phyloP scores from a whole-genome alignment of 2,113 vertebrate genomes.

The Coptodon bakossiorum region DNA sequence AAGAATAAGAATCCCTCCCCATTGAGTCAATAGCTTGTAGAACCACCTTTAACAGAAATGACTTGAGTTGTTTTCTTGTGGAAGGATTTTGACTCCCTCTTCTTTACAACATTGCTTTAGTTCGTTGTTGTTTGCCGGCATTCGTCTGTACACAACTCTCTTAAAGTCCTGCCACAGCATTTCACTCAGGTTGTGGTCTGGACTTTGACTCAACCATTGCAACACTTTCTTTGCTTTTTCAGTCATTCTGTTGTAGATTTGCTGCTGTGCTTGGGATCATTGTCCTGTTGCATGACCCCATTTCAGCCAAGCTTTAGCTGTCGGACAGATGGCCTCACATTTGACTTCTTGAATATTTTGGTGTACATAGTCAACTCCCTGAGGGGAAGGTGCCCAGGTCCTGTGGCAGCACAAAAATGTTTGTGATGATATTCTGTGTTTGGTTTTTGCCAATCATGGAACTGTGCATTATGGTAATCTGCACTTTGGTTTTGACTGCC shows the following conservation, averaged over 20 bases:
- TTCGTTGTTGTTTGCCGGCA: rapidly evolving
- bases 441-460: not conserved
- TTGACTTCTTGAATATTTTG: not conserved
- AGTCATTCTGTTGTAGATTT: not conserved
- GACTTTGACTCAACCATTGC: rapidly evolving
- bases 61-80: not conserved
- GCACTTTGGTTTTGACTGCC: not conserved
- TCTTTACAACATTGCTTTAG: not conserved
- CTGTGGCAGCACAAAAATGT: not conserved
- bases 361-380: not conserved
- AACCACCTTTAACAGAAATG: not conserved
- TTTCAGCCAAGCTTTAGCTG: not conserved
- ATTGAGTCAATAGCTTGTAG: not conserved
- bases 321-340: not conserved
- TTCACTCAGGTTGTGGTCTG: not conserved
- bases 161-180: not conserved
- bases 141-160: not conserved
- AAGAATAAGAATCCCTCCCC: too few species aligned
- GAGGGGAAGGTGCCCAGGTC: not conserved
- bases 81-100: not conserved
- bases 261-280: not conserved
- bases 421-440: not conserved
- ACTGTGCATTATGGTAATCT: not conserved
- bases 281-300: not conserved
- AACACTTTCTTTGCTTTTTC: not conserved